phyloP scores from a whole-genome alignment of 2,113 vertebrate genomes.

The Psettodes erumei region DNA sequence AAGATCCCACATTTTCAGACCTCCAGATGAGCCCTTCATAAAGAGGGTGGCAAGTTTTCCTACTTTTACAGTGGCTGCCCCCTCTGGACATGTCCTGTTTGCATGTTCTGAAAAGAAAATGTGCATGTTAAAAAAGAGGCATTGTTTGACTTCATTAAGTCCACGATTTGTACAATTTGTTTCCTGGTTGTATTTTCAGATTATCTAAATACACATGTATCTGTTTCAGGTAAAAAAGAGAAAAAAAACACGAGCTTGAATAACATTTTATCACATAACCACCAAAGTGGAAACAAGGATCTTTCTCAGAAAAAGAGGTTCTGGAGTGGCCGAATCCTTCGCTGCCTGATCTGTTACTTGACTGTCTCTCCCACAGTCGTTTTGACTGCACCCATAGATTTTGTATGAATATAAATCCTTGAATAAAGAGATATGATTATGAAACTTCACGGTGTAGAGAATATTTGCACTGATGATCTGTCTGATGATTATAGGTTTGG shows the following conservation, averaged over 20 bases:
- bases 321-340: slow-evolving; percentile 83
- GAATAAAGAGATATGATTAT: slow-evolving; percentile 85
- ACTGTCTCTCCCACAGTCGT: slow-evolving; percentile 90
- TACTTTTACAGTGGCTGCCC: slow-evolving; percentile 85
- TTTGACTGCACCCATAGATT: slow-evolving; percentile 93
- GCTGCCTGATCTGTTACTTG: slow-evolving; percentile 88
- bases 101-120: slow-evolving; percentile 93
- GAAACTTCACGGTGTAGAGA: slow-evolving; percentile 34
- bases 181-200: slow-evolving; percentile 91
- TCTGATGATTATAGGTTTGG: background rate
- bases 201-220: slow-evolving; percentile 89
- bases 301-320: slow-evolving; percentile 63
- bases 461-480: slow-evolving; percentile 8
- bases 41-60: slow-evolving; percentile 85
- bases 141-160: slow-evolving; percentile 89
- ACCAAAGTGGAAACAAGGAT: slow-evolving; percentile 51
- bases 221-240: slow-evolving; percentile 75
- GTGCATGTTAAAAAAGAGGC: slow-evolving; percentile 88
- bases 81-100: slow-evolving; percentile 88
- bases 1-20: slow-evolving; percentile 29
- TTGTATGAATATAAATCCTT: slow-evolving; percentile 96
- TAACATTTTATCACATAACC: slow-evolving; percentile 73
- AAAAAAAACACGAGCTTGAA: slow-evolving; percentile 82
- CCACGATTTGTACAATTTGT: slow-evolving; percentile 88
- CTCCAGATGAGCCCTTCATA: background rate